Base-by-base conservation (phyloP, 2,888 invertebrate genomes). In the Tenthredo scrophulariae region DNA sequence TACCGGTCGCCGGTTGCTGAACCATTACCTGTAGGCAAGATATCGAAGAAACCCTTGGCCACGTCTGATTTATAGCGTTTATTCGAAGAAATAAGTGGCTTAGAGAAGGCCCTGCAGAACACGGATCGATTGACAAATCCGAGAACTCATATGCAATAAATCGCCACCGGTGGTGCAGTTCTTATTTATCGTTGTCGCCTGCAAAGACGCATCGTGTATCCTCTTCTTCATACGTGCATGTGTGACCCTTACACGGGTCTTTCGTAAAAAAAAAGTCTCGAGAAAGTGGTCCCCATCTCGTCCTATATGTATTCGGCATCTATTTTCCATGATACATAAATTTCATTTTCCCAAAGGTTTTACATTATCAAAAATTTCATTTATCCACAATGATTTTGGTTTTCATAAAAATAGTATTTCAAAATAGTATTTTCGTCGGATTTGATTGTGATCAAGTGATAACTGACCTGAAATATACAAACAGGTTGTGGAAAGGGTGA, bases 111-210 rank as follows among this genome's bases (percentile, higher is more conserved):
- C 67, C 26, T 15, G 82, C 40, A 26, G 74, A 22, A 62, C 72
- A 50, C 43, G 65, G 65, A 84, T 86, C 90, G 90, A 92, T 92
- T 92, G 92, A 92, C 92, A 92, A 92, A 92, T 92, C 91, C 90
- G 89, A 87, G 88, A 92, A 91, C 92, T 92, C 92, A 92, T 93
- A 92, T 92, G 92, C 92, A 92, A 92, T 92, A 93, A 93, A 93
- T 93, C 91, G 83, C 83, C 74, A 37, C 10, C 22, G 83, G 46
- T 26, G 33, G 62, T 83, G 83, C 83, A 83, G 67, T 83, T 83
- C 62, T 83, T 83, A 67, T 83, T 83, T 83, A 83, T 83, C 83
- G 83, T 70, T 70, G 67, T 70, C 62, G 15, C 58, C 58, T 74
- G 72, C 77, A 62, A 40, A 62, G 80, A 80, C 62, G 80, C 80